phyloP scores from a whole-genome alignment of 2,888 invertebrate genomes.

The Chrysotoxum bicinctum region DNA sequence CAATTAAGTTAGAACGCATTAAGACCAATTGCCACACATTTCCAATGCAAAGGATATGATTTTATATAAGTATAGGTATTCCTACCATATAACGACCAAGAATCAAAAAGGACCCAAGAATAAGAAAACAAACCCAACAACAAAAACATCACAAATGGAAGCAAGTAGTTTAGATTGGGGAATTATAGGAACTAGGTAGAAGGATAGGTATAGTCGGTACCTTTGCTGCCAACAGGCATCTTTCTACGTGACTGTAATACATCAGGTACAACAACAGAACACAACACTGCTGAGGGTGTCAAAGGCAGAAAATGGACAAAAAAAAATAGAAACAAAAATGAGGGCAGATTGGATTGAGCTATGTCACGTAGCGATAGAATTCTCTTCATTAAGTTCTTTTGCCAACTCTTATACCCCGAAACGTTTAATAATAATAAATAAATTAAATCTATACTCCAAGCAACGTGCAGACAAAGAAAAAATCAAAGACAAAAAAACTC shows the following conservation, averaged over 20 bases:
- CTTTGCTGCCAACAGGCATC: constrained; percentile 30
- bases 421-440: constrained; percentile 28
- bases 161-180: background rate
- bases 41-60: constrained; percentile 32
- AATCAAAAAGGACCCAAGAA: background rate
- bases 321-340: background rate
- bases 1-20: constrained; percentile 52
- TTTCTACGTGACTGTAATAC: constrained; percentile 52
- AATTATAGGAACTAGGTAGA: too few species aligned
- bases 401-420: constrained; percentile 9
- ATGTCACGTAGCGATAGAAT: constrained; percentile 12
- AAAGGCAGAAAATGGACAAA: constrained; percentile 9
- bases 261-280: constrained; percentile 22
- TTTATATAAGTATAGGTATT: background rate
- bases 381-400: constrained; percentile 36
- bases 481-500: too few species aligned
- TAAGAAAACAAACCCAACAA: constrained; percentile 4
- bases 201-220: background rate
- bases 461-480: background rate
- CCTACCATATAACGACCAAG: background rate
- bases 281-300: constrained; percentile 26
- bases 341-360: constrained; percentile 3
- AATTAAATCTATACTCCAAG: constrained; percentile 11
- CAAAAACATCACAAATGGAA: background rate
- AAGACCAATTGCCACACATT: constrained; percentile 56